Base-by-base conservation (phyloP, 2,888 invertebrate genomes). In the Sesia apiformis region DNA sequence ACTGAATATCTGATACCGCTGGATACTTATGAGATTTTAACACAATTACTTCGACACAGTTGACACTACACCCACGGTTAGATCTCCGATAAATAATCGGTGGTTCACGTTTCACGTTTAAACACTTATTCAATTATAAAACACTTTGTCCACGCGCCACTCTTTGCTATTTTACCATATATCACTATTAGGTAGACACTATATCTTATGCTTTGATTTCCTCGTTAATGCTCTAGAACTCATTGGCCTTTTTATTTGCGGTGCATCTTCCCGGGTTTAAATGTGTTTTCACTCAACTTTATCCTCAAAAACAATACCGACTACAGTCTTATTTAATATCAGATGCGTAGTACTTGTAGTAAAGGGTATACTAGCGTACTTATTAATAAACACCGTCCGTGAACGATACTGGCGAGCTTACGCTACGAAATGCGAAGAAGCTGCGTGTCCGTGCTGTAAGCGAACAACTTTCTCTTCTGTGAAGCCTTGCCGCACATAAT, bases 381-480 rank as follows among this genome's bases (percentile, higher is more conserved):
- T 23, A 23, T 23, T 23, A 23, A 2, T 23, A 57, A 63, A 61
- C 63, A 59, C 58, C 55, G 55, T 60, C 58, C 60, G 39, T 50
- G 50, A 50, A 60, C 62, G 59, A 57, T 59, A 60, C 58, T 53
- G 38, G 7, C 7, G 60, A 69, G 63, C 65, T 67, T 69, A 62
- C 61, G 59, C 59, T 63, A 58, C 62, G 60, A 58, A 60, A 58
- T 63, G 62, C 60, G 70, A 69, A 71, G 75, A 74, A 63, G 72
- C 55, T 71, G 73, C 68, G 66, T 62, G 56, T 61, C 60, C 63
- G 64, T 68, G 39, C 61, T 62, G 80, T 81, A 78, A 81, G 82
- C 78, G 79, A 77, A 79, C 78, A 74, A 83, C 87, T 87, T 87
- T 87, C 87, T 79, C 84, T 84, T 79, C 73, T 67, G 63, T 61